phyloP scores from a whole-genome alignment of 1,140 invertebrate genomes.

The Orchestia grillus region DNA sequence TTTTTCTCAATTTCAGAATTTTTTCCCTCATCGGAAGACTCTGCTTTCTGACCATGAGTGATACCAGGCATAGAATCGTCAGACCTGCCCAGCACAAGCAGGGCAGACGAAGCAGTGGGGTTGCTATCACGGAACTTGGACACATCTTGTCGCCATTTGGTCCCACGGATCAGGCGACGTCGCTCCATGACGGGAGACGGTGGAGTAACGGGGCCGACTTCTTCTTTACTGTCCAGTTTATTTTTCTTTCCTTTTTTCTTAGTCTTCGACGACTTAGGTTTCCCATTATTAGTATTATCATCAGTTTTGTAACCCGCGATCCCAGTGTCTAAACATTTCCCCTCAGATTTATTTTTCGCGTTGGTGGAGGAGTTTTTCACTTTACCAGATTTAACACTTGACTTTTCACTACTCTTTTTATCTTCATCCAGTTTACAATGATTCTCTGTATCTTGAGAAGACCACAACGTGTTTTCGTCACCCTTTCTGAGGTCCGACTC shows the following conservation, averaged over 20 bases:
- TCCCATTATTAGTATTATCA: neutral
- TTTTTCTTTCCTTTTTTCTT: conserved; percentile 44
- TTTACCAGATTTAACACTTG: neutral
- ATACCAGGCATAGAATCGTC: neutral
- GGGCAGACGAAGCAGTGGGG: neutral
- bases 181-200: conserved; percentile 14
- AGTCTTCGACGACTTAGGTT: neutral
- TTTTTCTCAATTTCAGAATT: neutral
- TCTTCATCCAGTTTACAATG: neutral
- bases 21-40: neutral
- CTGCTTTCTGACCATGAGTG: neutral
- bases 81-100: neutral
- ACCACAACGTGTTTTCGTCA: neutral
- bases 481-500: neutral
- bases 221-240: conserved; percentile 47
- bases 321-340: neutral
- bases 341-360: neutral
- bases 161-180: conserved; percentile 4
- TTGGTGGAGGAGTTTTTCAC: neutral
- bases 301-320: neutral
- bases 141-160: conserved; percentile 33
- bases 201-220: neutral
- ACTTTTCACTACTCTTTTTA: neutral
- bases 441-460: neutral
- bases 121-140: conserved; percentile 23